phyloP scores from a whole-genome alignment of 1,140 invertebrate species.

The Oedothorax gibbosus region DNA sequence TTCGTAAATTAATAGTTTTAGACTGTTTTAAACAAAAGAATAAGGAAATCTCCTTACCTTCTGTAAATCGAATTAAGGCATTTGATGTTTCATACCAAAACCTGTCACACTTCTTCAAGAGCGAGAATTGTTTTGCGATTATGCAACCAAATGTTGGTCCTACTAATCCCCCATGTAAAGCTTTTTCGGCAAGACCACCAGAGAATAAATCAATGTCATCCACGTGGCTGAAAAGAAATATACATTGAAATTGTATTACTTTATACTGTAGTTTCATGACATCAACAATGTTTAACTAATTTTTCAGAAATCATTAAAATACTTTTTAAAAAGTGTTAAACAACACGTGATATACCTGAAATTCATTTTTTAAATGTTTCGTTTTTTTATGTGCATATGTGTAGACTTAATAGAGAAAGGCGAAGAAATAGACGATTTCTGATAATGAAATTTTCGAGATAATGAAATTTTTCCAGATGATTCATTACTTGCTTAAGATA shows the following conservation, averaged over 20 bases:
- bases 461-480: too few species aligned
- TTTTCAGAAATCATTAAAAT: too few species aligned
- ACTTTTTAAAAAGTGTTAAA: too few species aligned
- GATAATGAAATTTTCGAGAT: too few species aligned
- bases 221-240: constrained; percentile 69
- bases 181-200: constrained; percentile 72
- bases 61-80: constrained; percentile 83
- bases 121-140: constrained; percentile 74
- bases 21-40: background rate
- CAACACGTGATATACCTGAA: too few species aligned
- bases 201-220: constrained; percentile 75
- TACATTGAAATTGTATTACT: background rate
- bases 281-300: too few species aligned
- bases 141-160: constrained; percentile 75
- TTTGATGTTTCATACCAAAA: constrained; percentile 96
- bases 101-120: constrained; percentile 86
- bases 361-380: too few species aligned
- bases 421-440: too few species aligned
- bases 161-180: constrained; percentile 72
- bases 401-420: too few species aligned
- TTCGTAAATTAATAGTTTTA: background rate
- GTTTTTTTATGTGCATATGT: too few species aligned
- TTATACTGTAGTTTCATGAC: too few species aligned
- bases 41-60: constrained; percentile 66
- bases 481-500: too few species aligned